Evolutionary conservation across 2,888 invertebrate genomes (phyloP).

Genomic region (Candidula unifasciata): DNA sequence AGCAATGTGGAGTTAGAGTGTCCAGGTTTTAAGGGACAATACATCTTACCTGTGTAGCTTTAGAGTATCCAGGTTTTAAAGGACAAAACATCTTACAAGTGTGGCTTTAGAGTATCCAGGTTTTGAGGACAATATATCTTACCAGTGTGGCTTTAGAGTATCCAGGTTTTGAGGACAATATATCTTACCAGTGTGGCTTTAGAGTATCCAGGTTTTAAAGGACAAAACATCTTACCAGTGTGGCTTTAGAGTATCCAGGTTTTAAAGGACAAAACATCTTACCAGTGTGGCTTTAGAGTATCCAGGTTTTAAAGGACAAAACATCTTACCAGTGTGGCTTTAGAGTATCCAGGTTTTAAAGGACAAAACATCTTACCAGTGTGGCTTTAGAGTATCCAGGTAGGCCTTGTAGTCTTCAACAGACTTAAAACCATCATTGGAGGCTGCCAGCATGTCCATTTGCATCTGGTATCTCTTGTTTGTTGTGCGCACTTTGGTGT

Average conservation of each 20-base stretch:
- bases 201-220: constrained; percentile 43
- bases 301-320: too few relatives aligned
- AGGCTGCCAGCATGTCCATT: constrained; percentile 47
- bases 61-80: neutral
- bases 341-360: neutral
- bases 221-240: too few relatives aligned
- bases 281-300: too few relatives aligned
- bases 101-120: constrained; percentile 42
- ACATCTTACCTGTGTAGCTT: too few relatives aligned
- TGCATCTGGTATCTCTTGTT: constrained; percentile 23
- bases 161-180: constrained; percentile 11
- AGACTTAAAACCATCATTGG: constrained; percentile 36
- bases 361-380: constrained; percentile 28
- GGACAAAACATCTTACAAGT: constrained; percentile 26
- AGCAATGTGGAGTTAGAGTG: too few relatives aligned
- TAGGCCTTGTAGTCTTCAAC: constrained; percentile 40
- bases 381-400: constrained; percentile 42
- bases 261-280: too few relatives aligned
- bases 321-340: too few relatives aligned
- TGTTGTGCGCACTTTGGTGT: constrained; percentile 1
- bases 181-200: constrained; percentile 42
- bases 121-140: neutral
- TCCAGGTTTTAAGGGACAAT: too few relatives aligned
- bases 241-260: too few relatives aligned
- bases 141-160: constrained; percentile 46